Base-by-base conservation (phyloP, 1,140 invertebrate species). In the Drosophila parabipectinata region DNA sequence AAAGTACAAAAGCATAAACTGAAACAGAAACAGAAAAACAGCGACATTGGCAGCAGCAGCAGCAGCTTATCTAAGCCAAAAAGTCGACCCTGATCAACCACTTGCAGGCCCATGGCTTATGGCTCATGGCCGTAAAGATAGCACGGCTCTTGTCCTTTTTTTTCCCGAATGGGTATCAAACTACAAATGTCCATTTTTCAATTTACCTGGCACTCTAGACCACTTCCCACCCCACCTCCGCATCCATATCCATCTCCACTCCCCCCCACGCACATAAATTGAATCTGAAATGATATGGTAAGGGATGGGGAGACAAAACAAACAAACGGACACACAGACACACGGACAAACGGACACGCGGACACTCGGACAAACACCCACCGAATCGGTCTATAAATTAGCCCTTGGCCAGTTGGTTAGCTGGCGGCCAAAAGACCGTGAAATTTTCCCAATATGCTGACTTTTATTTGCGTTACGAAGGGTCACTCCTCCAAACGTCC, bases 381-480 rank as follows among this genome's bases (percentile, higher is more conserved):
- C 78, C 78, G 64, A 67, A 79, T 79, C 55, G 83, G 66, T 79
- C 79, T 84, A 89, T 88, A 88, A 88, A 88, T 88, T 89, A 89
- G 76, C 64, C 76, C 66, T 52, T 72, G 75, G 77, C 69, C 82
- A 58, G 67, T 52, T 55, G 48, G 54, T 55, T 69, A 34, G 72
- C 73, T 79, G 64, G 72, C 79, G 77, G 63, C 48, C 84, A 88
- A 83, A 88, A 77, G 72, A 88, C 63, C 83, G 83, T 88, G 83
- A 88, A 88, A 88, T 89, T 88, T 88, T 88, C 62, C 79, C 83
- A 88, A 88, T 88, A 88, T 79, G 83, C 83, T 82, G 58, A 56
- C 44, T 78, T 77, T 58, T 77, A 69, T 76, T 84, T 72, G 67
- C 67, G 67, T 68, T 67, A 44, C 63, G 28, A 53, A 37, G 51